phyloP scores from a whole-genome alignment of 2,797 vertebrate genomes.

The Spizella passerina region DNA sequence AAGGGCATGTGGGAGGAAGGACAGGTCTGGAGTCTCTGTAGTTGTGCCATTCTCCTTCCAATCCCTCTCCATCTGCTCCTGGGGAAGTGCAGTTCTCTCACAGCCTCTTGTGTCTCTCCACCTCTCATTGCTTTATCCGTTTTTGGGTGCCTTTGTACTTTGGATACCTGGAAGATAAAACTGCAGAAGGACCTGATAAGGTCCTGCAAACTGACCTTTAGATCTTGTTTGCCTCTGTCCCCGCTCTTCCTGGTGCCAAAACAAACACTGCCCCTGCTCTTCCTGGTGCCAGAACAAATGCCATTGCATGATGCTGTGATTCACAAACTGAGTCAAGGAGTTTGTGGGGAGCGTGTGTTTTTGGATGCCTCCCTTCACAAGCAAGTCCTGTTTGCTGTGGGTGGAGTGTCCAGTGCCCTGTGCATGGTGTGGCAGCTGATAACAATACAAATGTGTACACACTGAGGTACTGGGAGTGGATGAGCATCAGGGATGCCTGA shows the following conservation, averaged over 20 bases:
- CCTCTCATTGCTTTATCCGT: neutral
- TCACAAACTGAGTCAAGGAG: neutral
- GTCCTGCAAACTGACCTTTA: neutral
- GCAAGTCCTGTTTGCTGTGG: neutral
- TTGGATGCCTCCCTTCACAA: neutral
- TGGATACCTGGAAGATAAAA: neutral
- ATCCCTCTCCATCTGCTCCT: neutral
- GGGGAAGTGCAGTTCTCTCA: neutral
- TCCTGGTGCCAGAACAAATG: neutral
- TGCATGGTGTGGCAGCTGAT: neutral
- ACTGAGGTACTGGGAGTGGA: neutral
- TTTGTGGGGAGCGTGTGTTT: neutral
- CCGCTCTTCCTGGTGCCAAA: neutral
- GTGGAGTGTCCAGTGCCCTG: neutral
- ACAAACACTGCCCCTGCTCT: neutral
- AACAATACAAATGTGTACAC: neutral
- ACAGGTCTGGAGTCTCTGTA: neutral
- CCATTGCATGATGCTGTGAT: rapidly evolving
- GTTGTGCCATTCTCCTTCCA: neutral
- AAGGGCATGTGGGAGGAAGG: rapidly evolving
- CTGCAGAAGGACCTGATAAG: neutral
- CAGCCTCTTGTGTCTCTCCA: neutral
- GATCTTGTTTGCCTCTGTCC: neutral
- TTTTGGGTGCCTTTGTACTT: neutral
- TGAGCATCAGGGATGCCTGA: neutral